Conservation (phyloP, 1,140 invertebrate genomes). For the Aphis gossypii region DNA sequence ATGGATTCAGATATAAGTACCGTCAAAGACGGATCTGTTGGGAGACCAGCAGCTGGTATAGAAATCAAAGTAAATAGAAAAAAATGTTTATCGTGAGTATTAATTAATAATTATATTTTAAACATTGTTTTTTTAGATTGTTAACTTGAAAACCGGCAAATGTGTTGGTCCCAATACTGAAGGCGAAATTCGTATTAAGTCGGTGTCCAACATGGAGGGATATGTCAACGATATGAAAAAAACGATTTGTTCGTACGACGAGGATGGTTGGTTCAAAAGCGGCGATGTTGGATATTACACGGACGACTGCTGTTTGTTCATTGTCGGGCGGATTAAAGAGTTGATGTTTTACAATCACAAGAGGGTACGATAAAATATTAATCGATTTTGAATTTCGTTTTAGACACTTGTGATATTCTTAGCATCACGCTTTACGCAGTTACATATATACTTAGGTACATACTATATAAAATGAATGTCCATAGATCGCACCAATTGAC, state of each 20-base stretch:
- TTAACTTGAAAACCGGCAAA: not conserved
- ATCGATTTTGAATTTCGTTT: not conserved
- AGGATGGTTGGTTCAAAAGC: constrained; percentile 25
- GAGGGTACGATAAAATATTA: not conserved
- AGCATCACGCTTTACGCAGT: too few species aligned
- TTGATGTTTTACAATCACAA: not conserved
- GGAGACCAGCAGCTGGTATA: not conserved
- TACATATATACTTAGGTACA: not conserved
- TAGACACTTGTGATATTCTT: too few species aligned
- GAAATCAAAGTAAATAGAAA: not conserved
- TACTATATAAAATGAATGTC: not conserved
- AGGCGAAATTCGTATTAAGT: constrained; percentile 18
- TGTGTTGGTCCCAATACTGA: not conserved
- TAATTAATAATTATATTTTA: not conserved
- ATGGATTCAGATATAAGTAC: not conserved
- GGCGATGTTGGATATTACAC: not conserved
- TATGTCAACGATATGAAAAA: not conserved
- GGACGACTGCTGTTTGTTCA: not conserved
- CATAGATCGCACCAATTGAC: not conserved
- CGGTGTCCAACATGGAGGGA: not conserved
- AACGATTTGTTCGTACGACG: constrained; percentile 17
- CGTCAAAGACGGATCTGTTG: not conserved
- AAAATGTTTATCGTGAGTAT: not conserved
- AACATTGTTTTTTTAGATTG: not conserved
- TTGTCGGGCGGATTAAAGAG: not conserved